Evolutionary conservation across 2,797 vertebrate genomes (phyloP), one percentile per base, ranked within the genome.

Genomic region (Psittacula echo): DNA sequence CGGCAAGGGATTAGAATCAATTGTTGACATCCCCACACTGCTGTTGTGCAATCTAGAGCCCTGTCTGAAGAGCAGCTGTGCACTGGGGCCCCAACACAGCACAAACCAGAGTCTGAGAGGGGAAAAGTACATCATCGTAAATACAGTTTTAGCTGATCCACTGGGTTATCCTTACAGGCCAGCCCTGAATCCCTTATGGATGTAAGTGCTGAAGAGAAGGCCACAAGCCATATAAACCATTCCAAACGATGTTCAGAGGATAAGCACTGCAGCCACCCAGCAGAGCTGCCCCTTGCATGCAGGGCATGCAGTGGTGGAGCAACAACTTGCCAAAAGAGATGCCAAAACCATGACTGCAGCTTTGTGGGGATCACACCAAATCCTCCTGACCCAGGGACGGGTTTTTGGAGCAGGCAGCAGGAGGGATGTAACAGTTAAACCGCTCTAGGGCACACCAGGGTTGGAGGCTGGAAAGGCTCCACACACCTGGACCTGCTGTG

Each of bases 351-450:
- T 80, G 1, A 0, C 80, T 70, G 48, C 71, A 74, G 64, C 17
- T 84, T 87, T 2, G 3, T 0, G 0, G 67, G 58, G 41, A 71
- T 54, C n/a, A 9, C 5, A 48, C 3, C 27, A 62, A 86, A 90
- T 32, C 81, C 81, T 48, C 58, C 4, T 7, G 15, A 45, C 34
- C 5, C 54, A 10, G 26, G 1, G 24, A 74, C 27, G n/a, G 54
- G 29, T 68, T 91, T 90, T 89, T 65, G 4, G 72, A 94, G 83
- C 84, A 94, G 39, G 39, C 7, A 4, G 44, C 17, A 60, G 80
- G 80, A 95, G 61, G 32, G 47, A 41, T 6, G 26, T 6, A 91
- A 70, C 93, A 95, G 96, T 97, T 97, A 94, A 97, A 96, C 95
- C 60, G 9, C 89, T 19, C 77, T n/a, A 74, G 37, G 74, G 89